Evolutionary conservation across 2,888 invertebrate species (phyloP).

Genomic region (Atrina japonica): DNA sequence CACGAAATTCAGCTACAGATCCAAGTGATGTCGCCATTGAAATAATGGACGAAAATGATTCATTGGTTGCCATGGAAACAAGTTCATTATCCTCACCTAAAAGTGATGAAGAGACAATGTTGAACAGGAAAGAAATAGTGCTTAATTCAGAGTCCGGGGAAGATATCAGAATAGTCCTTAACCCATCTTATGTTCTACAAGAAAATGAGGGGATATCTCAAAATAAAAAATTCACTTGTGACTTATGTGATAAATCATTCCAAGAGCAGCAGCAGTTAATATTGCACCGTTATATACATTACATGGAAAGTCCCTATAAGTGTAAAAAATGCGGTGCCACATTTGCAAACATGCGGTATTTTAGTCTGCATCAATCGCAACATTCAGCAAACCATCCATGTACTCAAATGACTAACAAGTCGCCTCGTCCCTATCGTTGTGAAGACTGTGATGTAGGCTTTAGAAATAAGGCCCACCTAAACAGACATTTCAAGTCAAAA

Average conservation of each 20-base stretch:
- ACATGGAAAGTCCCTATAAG: constrained; percentile 92
- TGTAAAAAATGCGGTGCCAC: constrained; percentile 96
- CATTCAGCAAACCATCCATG: constrained; percentile 84
- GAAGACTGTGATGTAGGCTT: constrained; percentile 97
- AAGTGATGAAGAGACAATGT: no score
- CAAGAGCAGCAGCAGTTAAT: constrained; percentile 92
- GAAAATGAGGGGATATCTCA: constrained; percentile 12
- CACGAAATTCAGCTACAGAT: no score
- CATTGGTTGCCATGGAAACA: background rate
- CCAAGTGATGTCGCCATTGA: background rate
- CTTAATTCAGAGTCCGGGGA: background rate
- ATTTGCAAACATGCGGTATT: constrained; percentile 93
- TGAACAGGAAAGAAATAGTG: no score
- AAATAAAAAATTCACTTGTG: constrained; percentile 19
- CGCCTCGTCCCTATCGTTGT: constrained; percentile 98
- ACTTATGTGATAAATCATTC: constrained; percentile 52
- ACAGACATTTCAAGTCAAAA: constrained; percentile 97
- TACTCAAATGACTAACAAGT: constrained; percentile 84
- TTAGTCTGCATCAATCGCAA: constrained; percentile 95
- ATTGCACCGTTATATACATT: constrained; percentile 97
- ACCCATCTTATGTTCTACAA: background rate
- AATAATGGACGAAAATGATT: background rate
- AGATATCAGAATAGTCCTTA: background rate
- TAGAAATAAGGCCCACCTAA: constrained; percentile 95
- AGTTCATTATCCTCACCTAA: background rate